Evolutionary conservation across 30 jellyfish, hydroid and myxozoan genomes (phyloP).

Genomic region (Clytia hemisphaerica): DNA sequence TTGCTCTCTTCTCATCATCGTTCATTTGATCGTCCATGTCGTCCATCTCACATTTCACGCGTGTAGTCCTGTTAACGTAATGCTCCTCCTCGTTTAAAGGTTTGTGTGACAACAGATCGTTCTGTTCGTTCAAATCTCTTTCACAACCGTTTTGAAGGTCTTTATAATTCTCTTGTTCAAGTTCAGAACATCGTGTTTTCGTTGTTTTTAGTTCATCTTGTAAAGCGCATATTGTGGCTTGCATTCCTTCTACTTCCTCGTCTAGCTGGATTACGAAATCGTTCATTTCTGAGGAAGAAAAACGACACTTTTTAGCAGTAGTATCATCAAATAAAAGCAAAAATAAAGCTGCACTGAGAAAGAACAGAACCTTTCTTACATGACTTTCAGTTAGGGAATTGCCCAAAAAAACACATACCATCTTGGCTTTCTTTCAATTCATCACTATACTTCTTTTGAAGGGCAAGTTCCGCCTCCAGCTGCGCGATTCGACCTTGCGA

Average conservation of each 20-base stretch:
- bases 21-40: background rate
- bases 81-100: background rate
- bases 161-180: conserved; percentile 24
- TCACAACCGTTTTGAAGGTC: background rate
- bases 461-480: conserved; percentile 87
- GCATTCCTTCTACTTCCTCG: conserved; percentile 94
- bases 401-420: conserved; percentile 45
- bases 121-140: background rate
- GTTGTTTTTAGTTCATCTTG: conserved; percentile 74
- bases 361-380: background rate
- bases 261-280: conserved; percentile 85
- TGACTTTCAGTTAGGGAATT: background rate
- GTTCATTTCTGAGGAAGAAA: conserved; percentile 54
- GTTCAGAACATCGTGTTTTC: background rate
- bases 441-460: conserved; percentile 91
- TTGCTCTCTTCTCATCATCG: background rate
- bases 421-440: conserved; percentile 94
- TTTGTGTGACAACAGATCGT: background rate
- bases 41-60: too few relatives aligned
- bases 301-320: background rate
- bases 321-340: too few relatives aligned
- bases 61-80: too few relatives aligned
- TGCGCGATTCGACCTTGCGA: conserved; percentile 97
- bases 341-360: too few relatives aligned
- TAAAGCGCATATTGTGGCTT: conserved; percentile 82